These are phyloP conservation scores for Poeciliopsis turneri DNA, from an alignment of 2,797 vertebrate genomes.

Conservation along the genomic window DNA sequence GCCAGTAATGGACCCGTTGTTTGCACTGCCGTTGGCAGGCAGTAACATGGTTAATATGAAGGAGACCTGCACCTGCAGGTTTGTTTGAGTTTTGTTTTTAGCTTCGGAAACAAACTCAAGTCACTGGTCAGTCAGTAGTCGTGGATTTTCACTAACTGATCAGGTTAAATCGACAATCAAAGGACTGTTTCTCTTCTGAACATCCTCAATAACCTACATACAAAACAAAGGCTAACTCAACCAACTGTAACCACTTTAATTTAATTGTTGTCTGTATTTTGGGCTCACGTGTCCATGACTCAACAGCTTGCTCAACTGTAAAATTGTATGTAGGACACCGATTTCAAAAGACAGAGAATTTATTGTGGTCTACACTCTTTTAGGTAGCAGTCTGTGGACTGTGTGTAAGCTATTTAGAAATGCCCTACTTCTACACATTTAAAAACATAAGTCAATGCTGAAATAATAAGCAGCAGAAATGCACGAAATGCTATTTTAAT, in stretches of 20 bases:
- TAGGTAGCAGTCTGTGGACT: background rate
- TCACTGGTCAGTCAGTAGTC: background rate
- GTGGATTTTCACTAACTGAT: background rate
- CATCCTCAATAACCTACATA: background rate
- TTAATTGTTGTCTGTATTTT: background rate
- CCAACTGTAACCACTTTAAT: background rate
- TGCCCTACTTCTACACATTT: background rate
- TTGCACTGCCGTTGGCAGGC: constrained; percentile 11
- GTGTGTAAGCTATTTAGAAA: too few species aligned
- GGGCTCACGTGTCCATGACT: background rate
- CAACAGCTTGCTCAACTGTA: background rate
- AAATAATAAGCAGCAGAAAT: background rate
- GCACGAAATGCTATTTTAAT: background rate
- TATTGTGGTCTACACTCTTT: background rate
- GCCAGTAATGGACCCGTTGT: constrained; percentile 21
- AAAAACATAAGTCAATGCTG: too few species aligned
- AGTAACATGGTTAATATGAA: background rate
- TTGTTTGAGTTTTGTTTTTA: background rate
- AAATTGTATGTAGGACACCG: background rate
- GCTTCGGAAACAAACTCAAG: background rate
- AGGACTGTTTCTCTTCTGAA: background rate
- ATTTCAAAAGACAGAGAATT: background rate
- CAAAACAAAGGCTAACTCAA: background rate
- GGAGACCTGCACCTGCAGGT: background rate
- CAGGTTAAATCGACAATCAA: background rate